Base-by-base conservation (phyloP, 2,797 vertebrate genomes). In the Dipus sagitta region DNA sequence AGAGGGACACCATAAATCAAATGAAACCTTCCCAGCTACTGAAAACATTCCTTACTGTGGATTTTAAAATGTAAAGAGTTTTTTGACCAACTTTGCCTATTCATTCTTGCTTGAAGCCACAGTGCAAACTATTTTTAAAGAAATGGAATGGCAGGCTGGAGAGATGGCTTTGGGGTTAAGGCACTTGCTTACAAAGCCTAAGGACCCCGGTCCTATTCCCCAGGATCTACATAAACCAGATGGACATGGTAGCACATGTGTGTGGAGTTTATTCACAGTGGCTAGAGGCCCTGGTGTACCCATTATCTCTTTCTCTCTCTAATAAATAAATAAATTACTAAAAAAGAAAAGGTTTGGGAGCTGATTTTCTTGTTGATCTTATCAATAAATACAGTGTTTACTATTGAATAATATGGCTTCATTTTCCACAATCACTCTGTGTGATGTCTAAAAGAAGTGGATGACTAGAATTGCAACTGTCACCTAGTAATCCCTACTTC, bases 11-110 rank as follows among this genome's bases (percentile, higher is more conserved):
- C 70, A 68, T 30, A 85, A 88, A 72, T 78, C 74, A 90, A 92
- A 91, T 54, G 75, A 95, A 96, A 82, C 34, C 32, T 42, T 62
- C 74, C 54, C 92, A 96, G 70, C 82, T 92, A 89, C 18, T 72
- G 67, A 94, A 93, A 95, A 95, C 64, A 79, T 9, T 14, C 21
- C 18, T 47, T 65, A 81, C 47, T 92, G 68, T 34, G 20, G 52
- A 90, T 87, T 95, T 94, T 90, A 88, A 96, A 95, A 92, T 82
- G 93, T 54, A n/a, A 65, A 74, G 81, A 77, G 65, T 47, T 30
- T 64, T 80, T 92, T 87, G 74, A 77, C 92, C 95, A 92, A 79
- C 10, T 79, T 86, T 84, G 32, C 72, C 58, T 88, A 88, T 89
- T 81, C 88, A 58, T 64, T 91, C 76, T 52, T 85, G 28, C 70